Percentiles rank a stretch among this genome's conserved stretches.
phyloP scores from a whole-genome alignment of 2,888 invertebrate species.

The Oscheius myriophilus region DNA sequence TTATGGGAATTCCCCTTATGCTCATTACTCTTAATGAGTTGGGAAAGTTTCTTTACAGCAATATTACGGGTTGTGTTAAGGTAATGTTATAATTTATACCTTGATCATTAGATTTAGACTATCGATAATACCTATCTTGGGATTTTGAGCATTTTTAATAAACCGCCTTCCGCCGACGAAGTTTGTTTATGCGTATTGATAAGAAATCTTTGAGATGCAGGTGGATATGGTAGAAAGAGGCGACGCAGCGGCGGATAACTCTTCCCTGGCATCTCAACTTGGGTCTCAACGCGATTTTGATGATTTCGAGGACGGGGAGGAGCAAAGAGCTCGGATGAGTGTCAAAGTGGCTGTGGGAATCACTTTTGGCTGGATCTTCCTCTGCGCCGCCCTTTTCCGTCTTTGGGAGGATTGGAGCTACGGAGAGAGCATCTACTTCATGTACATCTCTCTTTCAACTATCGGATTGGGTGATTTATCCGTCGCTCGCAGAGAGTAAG shows the following conservation, averaged over 20 bases:
- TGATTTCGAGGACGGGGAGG: slow-evolving; percentile 45
- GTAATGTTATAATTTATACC: neutral
- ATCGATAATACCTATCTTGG: slow-evolving; percentile 41
- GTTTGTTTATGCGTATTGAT: slow-evolving; percentile 5
- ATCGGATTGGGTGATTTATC: slow-evolving; percentile 70
- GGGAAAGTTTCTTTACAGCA: slow-evolving; percentile 75
- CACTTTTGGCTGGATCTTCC: slow-evolving; percentile 87
- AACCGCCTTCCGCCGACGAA: slow-evolving; percentile 32
- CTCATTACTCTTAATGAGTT: slow-evolving; percentile 92
- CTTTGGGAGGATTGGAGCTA: slow-evolving; percentile 83
- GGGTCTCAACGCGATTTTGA: slow-evolving; percentile 47
- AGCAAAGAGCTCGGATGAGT: slow-evolving; percentile 48
- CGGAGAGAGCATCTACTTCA: slow-evolving; percentile 73
- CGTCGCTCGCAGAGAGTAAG: slow-evolving; percentile 65
- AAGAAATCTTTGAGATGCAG: slow-evolving; percentile 12
- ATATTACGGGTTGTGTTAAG: slow-evolving; percentile 63
- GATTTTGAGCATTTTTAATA: slow-evolving; percentile 33
- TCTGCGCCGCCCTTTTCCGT: slow-evolving; percentile 89
- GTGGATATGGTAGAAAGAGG: slow-evolving; percentile 34
- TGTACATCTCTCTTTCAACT: slow-evolving; percentile 72
- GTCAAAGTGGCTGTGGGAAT: slow-evolving; percentile 75
- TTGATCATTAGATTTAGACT: slow-evolving; percentile 1
- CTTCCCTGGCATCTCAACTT: slow-evolving; percentile 49
- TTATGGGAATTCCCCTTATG: slow-evolving; percentile 89
- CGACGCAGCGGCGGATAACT: slow-evolving; percentile 33